Evolutionary conservation across 2,888 invertebrate species (phyloP), one percentile per base, ranked within the genome.

Genomic region (Drosophila vallismaia): DNA sequence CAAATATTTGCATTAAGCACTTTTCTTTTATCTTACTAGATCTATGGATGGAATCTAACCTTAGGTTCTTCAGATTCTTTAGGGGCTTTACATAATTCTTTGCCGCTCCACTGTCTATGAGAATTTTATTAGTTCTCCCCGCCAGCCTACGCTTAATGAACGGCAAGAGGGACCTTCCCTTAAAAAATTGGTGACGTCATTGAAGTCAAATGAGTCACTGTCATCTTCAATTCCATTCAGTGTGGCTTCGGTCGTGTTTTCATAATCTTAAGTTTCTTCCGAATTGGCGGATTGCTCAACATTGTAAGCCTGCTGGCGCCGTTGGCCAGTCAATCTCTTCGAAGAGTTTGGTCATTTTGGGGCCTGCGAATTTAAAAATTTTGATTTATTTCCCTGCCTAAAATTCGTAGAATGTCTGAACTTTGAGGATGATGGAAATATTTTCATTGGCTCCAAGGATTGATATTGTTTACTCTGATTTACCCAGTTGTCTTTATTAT

Each of bases 361-460:
- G 31, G 31, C 28, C 33, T 50, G 26, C 14, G 38, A 14, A 36
- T 33, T 55, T 33, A 48, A 48, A 9, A 8, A 24, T 42, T 42
- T 12, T 6, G 5, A 5, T 1, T 24, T 10, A 10, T 44, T 24
- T 7, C 24, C 14, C 29, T 60, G 54, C 44, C 49, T 54, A 46
- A 46, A 40, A 3, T 46, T 12, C 3, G 63, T 45, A 26, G 33
- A 36, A 4, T 54, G 54, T 36, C 19, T 19, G 19, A 19, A 1
- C 2, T 19, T 19, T 19, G 1, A 14, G n/a, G 45, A 62, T 8
- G 33, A 54, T 8, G 42, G 33, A 33, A 55, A 49, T 4, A 52
- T 24, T 4, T 56, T 46, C 56, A 63, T 56, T 1, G 63, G 63
- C 12, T 64, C 45, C 10, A 38, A 51, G n/a, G 63, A 12, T 14